Evolutionary conservation across 2,888 invertebrate genomes (phyloP).

Genomic region (Resseliella maxima): DNA sequence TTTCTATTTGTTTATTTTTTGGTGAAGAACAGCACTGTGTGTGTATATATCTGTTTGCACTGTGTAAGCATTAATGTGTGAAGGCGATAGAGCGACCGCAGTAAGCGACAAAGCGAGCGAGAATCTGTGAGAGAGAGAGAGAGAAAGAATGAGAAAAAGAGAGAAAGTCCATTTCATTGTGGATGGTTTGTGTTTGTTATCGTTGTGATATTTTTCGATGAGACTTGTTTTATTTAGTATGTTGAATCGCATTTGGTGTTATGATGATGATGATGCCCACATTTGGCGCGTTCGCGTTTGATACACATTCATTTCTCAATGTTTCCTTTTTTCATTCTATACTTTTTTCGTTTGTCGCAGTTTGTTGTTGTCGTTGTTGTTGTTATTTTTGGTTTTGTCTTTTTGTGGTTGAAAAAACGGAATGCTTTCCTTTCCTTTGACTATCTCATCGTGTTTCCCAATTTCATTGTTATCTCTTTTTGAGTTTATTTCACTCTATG

Average conservation of each 20-base stretch:
- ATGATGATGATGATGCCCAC: constrained; percentile 49
- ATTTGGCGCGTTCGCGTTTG: constrained; percentile 35
- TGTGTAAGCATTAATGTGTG: no score
- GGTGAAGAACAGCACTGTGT: neutral
- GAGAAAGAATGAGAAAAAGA: neutral
- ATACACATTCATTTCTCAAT: constrained; percentile 51
- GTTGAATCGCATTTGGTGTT: constrained; percentile 27
- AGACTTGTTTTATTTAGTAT: constrained; percentile 33
- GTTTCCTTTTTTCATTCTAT: neutral
- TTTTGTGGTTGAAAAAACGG: neutral
- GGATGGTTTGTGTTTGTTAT: neutral
- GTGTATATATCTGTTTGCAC: no score
- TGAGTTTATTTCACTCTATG: constrained; percentile 35
- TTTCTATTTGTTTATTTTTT: constrained; percentile 49
- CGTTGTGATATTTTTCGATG: neutral
- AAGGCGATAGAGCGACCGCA: neutral
- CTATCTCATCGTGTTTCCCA: constrained; percentile 4
- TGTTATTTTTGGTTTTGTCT: neutral
- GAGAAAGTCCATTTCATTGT: neutral
- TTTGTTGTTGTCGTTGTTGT: neutral
- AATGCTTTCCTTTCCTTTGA: neutral
- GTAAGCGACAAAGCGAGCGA: no score
- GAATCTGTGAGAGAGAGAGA: neutral
- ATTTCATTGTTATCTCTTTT: constrained; percentile 48
- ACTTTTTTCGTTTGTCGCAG: neutral